These are phyloP conservation scores for Pelodytes ibericus DNA, from an alignment of 2,797 vertebrate species.

Conservation along the genomic window DNA sequence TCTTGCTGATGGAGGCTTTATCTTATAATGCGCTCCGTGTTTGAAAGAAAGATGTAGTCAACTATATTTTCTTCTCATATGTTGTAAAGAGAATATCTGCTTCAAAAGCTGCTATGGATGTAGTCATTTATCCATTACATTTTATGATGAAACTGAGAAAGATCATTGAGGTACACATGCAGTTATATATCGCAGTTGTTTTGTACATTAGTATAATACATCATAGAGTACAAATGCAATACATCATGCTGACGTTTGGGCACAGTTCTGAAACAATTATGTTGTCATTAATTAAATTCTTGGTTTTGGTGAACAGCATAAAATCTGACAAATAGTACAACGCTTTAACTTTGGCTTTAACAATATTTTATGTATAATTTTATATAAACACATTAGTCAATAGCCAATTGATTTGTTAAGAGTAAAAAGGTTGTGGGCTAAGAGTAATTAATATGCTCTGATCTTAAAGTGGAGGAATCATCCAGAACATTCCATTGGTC, in stretches of 20 bases:
- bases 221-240: constrained; percentile 11
- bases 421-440: too few relatives aligned
- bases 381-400: too few relatives aligned
- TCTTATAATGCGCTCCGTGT: constrained; percentile 70
- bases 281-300: constrained; percentile 26
- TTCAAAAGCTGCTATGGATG: constrained; percentile 67
- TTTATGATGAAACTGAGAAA: constrained; percentile 61
- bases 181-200: constrained; percentile 57
- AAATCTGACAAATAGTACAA: too few relatives aligned
- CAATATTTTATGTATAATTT: too few relatives aligned
- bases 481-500: too few relatives aligned
- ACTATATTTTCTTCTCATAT: constrained; percentile 76
- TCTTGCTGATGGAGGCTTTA: constrained; percentile 73
- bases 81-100: constrained; percentile 69
- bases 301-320: constrained; percentile 11
- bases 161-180: constrained; percentile 50
- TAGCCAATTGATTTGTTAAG: too few relatives aligned
- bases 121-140: constrained; percentile 66
- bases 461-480: too few relatives aligned
- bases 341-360: too few relatives aligned
- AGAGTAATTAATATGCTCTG: too few relatives aligned
- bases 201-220: constrained; percentile 40
- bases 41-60: constrained; percentile 68
- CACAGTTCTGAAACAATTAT: constrained; percentile 34
- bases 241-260: constrained; percentile 12